phyloP scores from a whole-genome alignment of 2,888 invertebrate genomes.

The Mystacides longicornis region DNA sequence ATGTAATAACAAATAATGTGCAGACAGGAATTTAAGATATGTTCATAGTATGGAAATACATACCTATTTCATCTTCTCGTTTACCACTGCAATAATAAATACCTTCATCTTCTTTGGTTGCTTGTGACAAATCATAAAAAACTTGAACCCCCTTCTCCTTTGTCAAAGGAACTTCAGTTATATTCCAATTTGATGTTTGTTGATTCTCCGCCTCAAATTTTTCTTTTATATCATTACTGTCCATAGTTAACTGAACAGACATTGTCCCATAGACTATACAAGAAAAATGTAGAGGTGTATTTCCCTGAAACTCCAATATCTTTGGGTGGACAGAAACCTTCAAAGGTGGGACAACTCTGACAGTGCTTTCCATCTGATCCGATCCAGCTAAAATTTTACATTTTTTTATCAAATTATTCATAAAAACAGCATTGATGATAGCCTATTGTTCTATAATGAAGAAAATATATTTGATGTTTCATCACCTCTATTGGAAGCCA shows the following conservation, averaged over 20 bases:
- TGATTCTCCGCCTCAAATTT: background rate
- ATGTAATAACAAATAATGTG: background rate
- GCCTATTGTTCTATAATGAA: constrained; percentile 1
- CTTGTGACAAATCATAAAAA: constrained; percentile 15
- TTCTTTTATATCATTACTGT: constrained; percentile 4
- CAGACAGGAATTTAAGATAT: background rate
- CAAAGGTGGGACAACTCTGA: constrained; percentile 33
- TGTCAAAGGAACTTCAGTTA: constrained; percentile 5
- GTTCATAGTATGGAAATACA: background rate
- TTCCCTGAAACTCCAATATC: constrained; percentile 17
- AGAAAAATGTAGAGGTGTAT: constrained; percentile 14
- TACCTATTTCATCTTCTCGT: constrained; percentile 18
- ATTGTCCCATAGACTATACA: constrained; percentile 16
- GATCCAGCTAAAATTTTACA: constrained; percentile 36
- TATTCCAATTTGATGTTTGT: constrained; percentile 2
- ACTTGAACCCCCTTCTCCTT: constrained; percentile 9
- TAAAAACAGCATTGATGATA: constrained; percentile 4
- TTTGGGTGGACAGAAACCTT: constrained; percentile 30
- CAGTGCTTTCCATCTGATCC: constrained; percentile 31
- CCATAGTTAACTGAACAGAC: constrained; percentile 9
- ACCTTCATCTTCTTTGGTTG: constrained; percentile 17
- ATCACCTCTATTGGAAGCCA: constrained; percentile 40
- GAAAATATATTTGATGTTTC: no score
- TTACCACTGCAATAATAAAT: constrained; percentile 15
- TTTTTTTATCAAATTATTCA: background rate